A percentile compares a stretch with the other conserved stretches of the same genome.
phyloP scores from a whole-genome alignment of 2,888 invertebrate genomes.

The Resseliella maxima region DNA sequence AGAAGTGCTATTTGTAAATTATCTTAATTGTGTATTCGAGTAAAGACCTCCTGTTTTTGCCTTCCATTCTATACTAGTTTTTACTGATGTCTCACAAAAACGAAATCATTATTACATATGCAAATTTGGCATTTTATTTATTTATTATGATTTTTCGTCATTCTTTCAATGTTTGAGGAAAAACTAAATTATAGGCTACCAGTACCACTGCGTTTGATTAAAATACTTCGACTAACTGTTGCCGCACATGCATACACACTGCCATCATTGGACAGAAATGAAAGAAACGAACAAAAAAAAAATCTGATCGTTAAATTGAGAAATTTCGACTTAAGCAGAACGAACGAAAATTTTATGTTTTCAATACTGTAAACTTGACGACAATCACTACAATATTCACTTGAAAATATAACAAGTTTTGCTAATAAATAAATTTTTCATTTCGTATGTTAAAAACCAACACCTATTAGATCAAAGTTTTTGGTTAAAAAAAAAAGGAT shows the following conservation, averaged over 20 bases:
- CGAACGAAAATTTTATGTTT: background rate
- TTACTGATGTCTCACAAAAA: background rate
- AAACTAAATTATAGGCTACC: constrained; percentile 45
- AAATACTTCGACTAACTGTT: constrained; percentile 18
- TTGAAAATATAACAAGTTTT: background rate
- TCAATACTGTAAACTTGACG: background rate
- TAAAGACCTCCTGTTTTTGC: constrained; percentile 35
- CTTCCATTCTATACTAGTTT: background rate
- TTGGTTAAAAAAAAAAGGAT: no score
- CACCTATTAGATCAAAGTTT: background rate
- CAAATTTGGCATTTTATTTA: constrained; percentile 54
- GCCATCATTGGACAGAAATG: background rate
- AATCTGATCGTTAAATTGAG: constrained; percentile 44
- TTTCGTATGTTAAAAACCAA: background rate
- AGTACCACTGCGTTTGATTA: constrained; percentile 41
- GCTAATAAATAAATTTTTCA: background rate
- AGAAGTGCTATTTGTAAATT: constrained; percentile 54
- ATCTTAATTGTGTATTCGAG: constrained; percentile 45
- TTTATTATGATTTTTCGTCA: constrained; percentile 53
- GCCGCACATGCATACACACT: constrained; percentile 46
- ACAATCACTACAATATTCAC: background rate
- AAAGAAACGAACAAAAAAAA: background rate
- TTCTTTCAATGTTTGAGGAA: constrained; percentile 12
- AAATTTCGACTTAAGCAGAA: constrained; percentile 12
- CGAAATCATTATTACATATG: constrained; percentile 49